Conservation (phyloP, 2,113 vertebrate species). For the Tragulus kanchil region DNA sequence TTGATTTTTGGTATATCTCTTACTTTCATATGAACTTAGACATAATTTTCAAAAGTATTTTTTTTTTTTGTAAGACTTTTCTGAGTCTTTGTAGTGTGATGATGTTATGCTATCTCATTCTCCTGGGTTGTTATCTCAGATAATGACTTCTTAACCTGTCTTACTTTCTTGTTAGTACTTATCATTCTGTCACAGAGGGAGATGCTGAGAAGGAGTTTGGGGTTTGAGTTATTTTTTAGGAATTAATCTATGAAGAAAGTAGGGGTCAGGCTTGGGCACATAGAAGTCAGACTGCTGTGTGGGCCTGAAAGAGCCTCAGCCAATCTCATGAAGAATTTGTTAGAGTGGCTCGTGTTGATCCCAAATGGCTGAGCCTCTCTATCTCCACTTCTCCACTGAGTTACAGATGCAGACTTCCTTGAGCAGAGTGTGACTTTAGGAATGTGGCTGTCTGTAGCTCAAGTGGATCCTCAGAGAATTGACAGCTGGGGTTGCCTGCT, state of each 20-base stretch:
- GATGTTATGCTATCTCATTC: neutral
- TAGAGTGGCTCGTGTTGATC: neutral
- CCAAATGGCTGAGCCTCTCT: neutral
- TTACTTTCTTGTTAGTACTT: neutral
- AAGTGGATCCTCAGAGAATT: neutral
- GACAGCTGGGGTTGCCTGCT: neutral
- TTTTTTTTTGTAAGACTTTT: neutral
- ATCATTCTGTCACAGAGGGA: neutral
- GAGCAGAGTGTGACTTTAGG: neutral
- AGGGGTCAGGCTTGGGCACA: neutral
- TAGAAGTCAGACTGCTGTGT: neutral
- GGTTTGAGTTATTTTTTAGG: neutral
- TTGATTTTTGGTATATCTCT: neutral
- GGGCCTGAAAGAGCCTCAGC: too few relatives aligned
- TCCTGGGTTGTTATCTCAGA: neutral
- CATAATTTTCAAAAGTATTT: neutral
- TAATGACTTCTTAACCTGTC: neutral
- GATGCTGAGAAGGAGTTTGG: neutral
- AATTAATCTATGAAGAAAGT: neutral
- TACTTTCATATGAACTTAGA: neutral
- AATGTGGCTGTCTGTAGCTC: neutral
- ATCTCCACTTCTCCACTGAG: neutral
- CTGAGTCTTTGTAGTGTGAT: neutral
- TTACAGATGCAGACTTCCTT: neutral
- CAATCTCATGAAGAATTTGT: neutral